Conservation (phyloP, 2,888 invertebrate species). For the Strigamia transsilvanica region DNA sequence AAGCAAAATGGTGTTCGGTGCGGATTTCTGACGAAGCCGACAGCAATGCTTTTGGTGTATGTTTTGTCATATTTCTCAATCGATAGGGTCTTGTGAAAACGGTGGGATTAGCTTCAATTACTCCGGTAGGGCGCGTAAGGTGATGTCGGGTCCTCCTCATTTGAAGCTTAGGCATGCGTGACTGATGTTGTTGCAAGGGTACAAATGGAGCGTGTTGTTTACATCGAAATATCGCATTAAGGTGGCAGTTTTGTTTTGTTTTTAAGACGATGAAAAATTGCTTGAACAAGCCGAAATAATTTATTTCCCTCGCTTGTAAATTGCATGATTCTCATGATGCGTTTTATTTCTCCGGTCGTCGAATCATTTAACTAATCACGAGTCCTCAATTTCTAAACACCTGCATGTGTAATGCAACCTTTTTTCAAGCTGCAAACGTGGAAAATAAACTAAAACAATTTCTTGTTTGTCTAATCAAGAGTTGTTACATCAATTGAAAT, state of each 20-base stretch:
- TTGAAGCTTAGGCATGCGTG: conserved; percentile 38
- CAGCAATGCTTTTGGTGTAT: not conserved
- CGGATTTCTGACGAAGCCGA: not conserved
- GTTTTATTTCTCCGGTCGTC: too few relatives aligned
- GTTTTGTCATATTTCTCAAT: conserved; percentile 12
- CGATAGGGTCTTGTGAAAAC: conserved; percentile 13
- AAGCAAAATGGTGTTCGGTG: not conserved
- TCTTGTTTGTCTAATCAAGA: too few relatives aligned
- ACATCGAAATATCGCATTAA: conserved; percentile 13
- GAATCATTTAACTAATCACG: too few relatives aligned
- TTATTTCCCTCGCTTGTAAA: not conserved
- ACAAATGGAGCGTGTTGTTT: conserved; percentile 35
- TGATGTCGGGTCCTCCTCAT: conserved; percentile 38
- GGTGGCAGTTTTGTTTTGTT: conserved; percentile 8
- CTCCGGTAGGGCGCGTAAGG: conserved; percentile 28
- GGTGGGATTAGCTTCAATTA: conserved; percentile 39
- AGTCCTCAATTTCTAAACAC: too few relatives aligned
- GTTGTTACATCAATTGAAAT: too few relatives aligned
- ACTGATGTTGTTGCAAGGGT: conserved; percentile 31
- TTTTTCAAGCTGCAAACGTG: too few relatives aligned
- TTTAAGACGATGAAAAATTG: not conserved
- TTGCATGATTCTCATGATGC: too few relatives aligned
- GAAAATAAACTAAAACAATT: too few relatives aligned
- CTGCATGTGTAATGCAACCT: too few relatives aligned
- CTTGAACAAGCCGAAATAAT: not conserved